A percentile compares a stretch with the other conserved stretches of the same genome.
Conservation (phyloP, 2,888 invertebrate species). For the Oscheius sp. region DNA sequence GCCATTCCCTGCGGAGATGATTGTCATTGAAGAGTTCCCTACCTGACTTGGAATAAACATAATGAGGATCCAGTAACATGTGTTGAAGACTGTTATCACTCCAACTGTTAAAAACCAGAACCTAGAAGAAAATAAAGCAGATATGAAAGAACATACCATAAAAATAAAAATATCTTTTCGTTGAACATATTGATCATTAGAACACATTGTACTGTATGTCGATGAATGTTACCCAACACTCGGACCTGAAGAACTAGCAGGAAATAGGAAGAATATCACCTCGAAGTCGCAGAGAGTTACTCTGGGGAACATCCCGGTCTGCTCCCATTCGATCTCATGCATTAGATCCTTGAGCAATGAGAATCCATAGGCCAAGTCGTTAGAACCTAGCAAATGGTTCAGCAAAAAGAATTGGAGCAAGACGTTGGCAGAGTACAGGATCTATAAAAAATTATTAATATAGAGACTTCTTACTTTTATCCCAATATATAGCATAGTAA, state of each 20-base stretch:
- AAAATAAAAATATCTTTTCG: constrained; percentile 65
- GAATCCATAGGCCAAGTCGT: constrained; percentile 70
- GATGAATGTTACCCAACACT: constrained; percentile 69
- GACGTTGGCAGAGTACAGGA: constrained; percentile 68
- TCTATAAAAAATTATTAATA: constrained; percentile 35
- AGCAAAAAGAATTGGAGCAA: constrained; percentile 69
- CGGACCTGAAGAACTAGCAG: constrained; percentile 57
- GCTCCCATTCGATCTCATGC: constrained; percentile 70
- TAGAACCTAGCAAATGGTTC: constrained; percentile 68
- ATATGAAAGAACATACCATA: constrained; percentile 38
- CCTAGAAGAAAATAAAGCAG: constrained; percentile 35
- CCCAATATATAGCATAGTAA: constrained; percentile 69
- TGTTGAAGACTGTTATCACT: constrained; percentile 68
- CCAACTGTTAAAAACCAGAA: constrained; percentile 71
- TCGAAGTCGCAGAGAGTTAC: constrained; percentile 71
- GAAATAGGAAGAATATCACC: constrained; percentile 37
- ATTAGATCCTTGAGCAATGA: constrained; percentile 69
- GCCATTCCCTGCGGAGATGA: constrained; percentile 61
- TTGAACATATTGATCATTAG: constrained; percentile 71
- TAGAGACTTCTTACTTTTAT: constrained; percentile 58
- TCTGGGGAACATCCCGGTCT: constrained; percentile 70
- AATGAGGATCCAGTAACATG: constrained; percentile 69
- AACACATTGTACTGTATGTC: constrained; percentile 70
- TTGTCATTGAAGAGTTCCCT: neutral
- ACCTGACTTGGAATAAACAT: constrained; percentile 71